A percentile compares a stretch with the other conserved stretches of the same genome.
Evolutionary conservation across 2,113 vertebrate species (phyloP).

Genomic region (Hylia prasina): DNA sequence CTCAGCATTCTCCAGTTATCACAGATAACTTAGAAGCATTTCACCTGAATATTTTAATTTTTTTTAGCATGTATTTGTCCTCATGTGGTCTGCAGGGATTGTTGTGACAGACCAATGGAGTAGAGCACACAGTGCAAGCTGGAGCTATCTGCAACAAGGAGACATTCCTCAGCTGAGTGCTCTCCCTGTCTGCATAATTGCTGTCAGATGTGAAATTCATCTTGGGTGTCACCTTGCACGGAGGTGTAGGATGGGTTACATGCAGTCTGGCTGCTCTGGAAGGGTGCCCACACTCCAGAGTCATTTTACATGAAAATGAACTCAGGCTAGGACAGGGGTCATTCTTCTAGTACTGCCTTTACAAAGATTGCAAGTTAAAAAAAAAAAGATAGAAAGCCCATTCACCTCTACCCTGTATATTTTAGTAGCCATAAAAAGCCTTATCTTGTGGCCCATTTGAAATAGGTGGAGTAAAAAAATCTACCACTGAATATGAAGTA

Average conservation of each 20-base stretch:
- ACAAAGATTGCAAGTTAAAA: background rate
- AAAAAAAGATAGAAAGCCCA: background rate
- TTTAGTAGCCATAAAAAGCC: background rate
- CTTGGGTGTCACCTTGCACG: fast-evolving
- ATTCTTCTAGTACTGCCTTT: background rate
- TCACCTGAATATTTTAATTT: background rate
- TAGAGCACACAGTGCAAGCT: background rate
- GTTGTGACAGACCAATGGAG: background rate
- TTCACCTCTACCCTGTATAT: background rate
- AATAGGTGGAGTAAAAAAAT: background rate
- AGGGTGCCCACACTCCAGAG: background rate
- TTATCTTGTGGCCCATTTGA: background rate
- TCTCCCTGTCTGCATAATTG: background rate
- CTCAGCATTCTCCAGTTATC: background rate
- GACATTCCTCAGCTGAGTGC: background rate
- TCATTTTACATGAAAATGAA: background rate
- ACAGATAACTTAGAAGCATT: background rate
- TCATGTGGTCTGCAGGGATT: no score
- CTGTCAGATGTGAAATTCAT: background rate
- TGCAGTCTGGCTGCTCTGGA: background rate
- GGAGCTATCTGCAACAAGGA: background rate
- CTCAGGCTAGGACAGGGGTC: background rate
- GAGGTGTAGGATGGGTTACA: no score
- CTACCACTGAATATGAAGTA: background rate
- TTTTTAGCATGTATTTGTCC: background rate